These are phyloP conservation scores for Sebastes hopkinsi DNA, from an alignment of 2,797 vertebrate species.

Conservation along the genomic window DNA sequence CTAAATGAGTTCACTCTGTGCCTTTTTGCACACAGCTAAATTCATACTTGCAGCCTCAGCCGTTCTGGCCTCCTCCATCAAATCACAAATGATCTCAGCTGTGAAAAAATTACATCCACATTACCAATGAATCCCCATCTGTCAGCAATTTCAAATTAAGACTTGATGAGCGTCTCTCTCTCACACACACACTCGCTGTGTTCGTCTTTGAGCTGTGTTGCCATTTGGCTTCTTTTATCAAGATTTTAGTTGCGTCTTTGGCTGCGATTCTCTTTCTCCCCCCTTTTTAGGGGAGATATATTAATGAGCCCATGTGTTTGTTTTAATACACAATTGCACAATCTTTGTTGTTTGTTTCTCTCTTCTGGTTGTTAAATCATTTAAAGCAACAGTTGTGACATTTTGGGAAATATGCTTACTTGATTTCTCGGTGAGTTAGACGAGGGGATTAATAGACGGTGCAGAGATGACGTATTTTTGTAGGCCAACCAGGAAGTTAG, in stretches of 20 bases:
- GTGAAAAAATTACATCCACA: slow-evolving; percentile 45
- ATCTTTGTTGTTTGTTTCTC: background rate
- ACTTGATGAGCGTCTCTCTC: slow-evolving; percentile 30
- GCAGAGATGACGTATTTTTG: too few species aligned
- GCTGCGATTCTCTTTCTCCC: background rate
- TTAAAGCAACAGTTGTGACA: background rate
- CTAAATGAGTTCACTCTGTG: background rate
- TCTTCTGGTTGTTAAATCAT: background rate
- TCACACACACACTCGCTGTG: background rate
- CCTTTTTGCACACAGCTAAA: background rate
- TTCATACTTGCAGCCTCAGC: background rate
- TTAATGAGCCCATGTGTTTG: slow-evolving; percentile 36
- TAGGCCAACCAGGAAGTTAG: too few species aligned
- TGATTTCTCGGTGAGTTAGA: background rate
- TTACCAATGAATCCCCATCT: slow-evolving; percentile 59
- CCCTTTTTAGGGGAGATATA: background rate
- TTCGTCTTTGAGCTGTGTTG: slow-evolving; percentile 4
- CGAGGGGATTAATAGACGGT: background rate
- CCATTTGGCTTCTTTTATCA: slow-evolving; percentile 34
- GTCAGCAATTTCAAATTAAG: slow-evolving; percentile 73
- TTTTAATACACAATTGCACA: slow-evolving; percentile 18
- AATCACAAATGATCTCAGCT: slow-evolving; percentile 49
- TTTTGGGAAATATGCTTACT: background rate
- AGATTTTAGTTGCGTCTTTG: slow-evolving; percentile 25
- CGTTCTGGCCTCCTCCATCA: background rate